Percentiles rank a stretch among this genome's conserved stretches.
phyloP scores from a whole-genome alignment of 1,140 invertebrate genomes.

The Phocides pigmalion region DNA sequence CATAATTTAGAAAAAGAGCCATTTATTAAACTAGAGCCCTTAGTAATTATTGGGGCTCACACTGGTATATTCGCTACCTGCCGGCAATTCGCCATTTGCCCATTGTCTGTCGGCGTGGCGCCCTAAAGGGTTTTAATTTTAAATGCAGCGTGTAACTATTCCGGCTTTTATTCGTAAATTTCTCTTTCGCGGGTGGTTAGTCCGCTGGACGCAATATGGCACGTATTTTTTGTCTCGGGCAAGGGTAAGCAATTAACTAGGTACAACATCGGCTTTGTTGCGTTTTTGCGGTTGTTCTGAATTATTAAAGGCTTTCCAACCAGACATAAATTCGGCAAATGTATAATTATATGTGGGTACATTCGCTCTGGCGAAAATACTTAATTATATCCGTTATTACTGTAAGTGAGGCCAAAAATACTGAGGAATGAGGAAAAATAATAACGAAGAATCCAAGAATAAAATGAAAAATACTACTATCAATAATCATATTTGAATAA shows the following conservation, averaged over 20 bases:
- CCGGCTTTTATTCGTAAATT: slow-evolving; percentile 79
- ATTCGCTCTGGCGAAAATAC: no score
- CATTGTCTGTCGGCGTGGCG: slow-evolving; percentile 82
- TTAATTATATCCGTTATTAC: no score
- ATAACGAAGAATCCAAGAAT: no score
- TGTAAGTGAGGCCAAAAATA: no score
- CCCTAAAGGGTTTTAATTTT: slow-evolving; percentile 84
- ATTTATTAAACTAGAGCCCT: slow-evolving; percentile 81
- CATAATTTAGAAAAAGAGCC: slow-evolving; percentile 79
- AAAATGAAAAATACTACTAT: no score
- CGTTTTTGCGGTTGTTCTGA: slow-evolving; percentile 58
- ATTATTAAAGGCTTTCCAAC: slow-evolving; percentile 10
- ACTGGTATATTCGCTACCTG: slow-evolving; percentile 81
- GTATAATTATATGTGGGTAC: slow-evolving; percentile 17
- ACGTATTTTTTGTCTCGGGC: slow-evolving; percentile 66
- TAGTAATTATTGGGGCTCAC: slow-evolving; percentile 76
- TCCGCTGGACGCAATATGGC: slow-evolving; percentile 80
- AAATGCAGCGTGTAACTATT: slow-evolving; percentile 82
- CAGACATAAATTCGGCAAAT: slow-evolving; percentile 24
- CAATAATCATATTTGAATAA: no score
- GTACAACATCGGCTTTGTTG: slow-evolving; percentile 67
- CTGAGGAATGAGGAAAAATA: no score
- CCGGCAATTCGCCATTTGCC: slow-evolving; percentile 80
- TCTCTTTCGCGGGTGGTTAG: slow-evolving; percentile 81
- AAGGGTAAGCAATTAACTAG: slow-evolving; percentile 78